Evolutionary conservation across 2,113 vertebrate genomes (phyloP), one percentile per base, ranked within the genome.

Genomic region (Panthera uncia): DNA sequence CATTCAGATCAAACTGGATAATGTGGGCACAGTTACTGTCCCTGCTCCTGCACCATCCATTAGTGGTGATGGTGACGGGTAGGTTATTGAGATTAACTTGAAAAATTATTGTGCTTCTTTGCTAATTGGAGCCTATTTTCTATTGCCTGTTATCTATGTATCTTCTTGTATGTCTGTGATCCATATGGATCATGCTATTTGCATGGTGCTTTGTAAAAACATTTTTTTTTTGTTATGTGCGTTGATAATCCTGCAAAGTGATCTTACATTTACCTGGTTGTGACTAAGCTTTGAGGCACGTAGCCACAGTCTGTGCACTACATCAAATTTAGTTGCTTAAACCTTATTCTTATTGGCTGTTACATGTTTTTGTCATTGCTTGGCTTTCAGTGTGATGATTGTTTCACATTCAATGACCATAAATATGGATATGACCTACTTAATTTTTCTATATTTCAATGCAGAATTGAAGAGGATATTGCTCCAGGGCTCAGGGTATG

Each of bases 1-100:
- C 99, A 99, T 99, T 99, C 99, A 99, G 99, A 99, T 99, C 99
- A 99, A 99, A 99, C 99, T 99, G 99, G 99, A 99, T 99, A 99
- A 99, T 99, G 99, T 99, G 99, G 99, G 99, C 99, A 99, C 99
- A 99, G 99, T 99, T 99, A 99, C 99, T 99, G 99, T 99, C 99
- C 99, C 99, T 99, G 99, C 99, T 99, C 99, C 99, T 99, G 99
- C 99, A 99, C 99, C 99, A 99, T 99, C 99, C 99, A 98, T 99
- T 99, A 99, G 99, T 99, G 99, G 99, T 99, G 99, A 99, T 99
- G 99, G 99, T 99, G 99, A 99, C 99, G 99, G 99, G 99, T 99
- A 99, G 99, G 99, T 99, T 99, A 99, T 99, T 99, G 99, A 99
- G 99, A 99, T 99, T 99, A 99, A 99, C 99, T 99, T 99, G 98